Evolutionary conservation across 2,113 vertebrate species (phyloP), one percentile per base, ranked within the genome.

Genomic region (Chloropsis cyanopogon): DNA sequence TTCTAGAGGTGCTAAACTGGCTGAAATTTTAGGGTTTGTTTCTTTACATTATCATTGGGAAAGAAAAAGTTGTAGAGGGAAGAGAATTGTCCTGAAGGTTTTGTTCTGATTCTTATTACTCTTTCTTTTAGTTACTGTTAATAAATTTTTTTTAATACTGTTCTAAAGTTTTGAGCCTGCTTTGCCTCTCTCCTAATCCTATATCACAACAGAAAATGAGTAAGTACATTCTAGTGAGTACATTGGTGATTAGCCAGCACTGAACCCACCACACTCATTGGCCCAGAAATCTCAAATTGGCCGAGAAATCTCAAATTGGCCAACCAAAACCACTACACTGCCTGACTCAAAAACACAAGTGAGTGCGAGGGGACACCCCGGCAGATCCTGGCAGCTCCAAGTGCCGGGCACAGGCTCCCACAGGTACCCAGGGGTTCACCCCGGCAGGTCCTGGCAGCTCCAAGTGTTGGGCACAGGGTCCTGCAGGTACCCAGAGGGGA

Each of bases 341-440:
- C 42, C n/a, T 37, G 11, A 28, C 42, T 35, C 53, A 11, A 63
- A 44, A 19, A 8, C 7, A 0, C 8, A 5, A 57, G 23, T 6
- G 73, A 87, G 78, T 3, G 2, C 0, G 1, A 7, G 29, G 14
- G 52, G 31, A 39, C 31, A 46, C 3, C 41, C 33, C 2, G 0
- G 6, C 76, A 49, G 54, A 14, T 39, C n/a, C 76, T 6, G 61
- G 39, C 42, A 44, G 42, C 42, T 44, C 42, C 37, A 37, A 37
- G 37, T 37, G 37, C 25, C 0, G 23, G 26, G 6, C 33, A 8
- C 1, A 1, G 31, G 1, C 24, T 39, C 28, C 50, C 4, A 9
- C 59, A 8, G 49, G 49, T 18, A 47, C 21, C 46, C 46, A 22
- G 2, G 29, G 19, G 53, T 21, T 35, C n/a, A 42, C 3, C 26